Evolutionary conservation across 2,113 vertebrate species (phyloP), one percentile per base, ranked within the genome.

Genomic region (Loxodonta africana): DNA sequence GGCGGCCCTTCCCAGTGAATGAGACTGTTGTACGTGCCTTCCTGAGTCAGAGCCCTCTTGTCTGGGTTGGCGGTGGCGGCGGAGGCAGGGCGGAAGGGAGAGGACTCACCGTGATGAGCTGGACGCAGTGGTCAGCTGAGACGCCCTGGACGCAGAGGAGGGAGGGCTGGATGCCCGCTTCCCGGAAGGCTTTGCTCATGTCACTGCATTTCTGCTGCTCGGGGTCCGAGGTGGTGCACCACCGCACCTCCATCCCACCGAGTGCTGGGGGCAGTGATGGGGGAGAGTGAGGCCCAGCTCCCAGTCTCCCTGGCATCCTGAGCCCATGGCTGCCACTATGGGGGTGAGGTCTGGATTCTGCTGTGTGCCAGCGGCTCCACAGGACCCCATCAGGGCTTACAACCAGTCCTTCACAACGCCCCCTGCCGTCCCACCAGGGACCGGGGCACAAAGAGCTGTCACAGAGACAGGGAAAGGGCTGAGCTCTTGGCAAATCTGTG

Each of bases 161-260:
- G 2, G 96, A 3, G 0, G 99, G 99, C 21, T 96, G 98, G 91
- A 99, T 98, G 33, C 98, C 94, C 7, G 98, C 99, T 18, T 12
- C 26, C n/a, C 83, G 33, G 63, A 99, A 99, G 30, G 99, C 98
- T 48, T 96, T 28, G 0, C 99, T 98, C 99, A 99, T 99, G 91
- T 96, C 98, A 8, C 84, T 91, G 89, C 99, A 99, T 94, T 99
- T 99, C 63, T 21, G 93, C 95, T 98, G 98, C 95, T 99, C 99
- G 0, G 71, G 28, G 0, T 98, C 82, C 0, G 99, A 99, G 96
- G 99, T 95, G 2, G 99, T 99, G 97, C 99, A 99, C 99, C 99
- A 99, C 15, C 98, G 98, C 96, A 99, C 78, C 76, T 77, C 98
- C 62, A 91, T 98, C 96, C 99, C 96, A 14, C 98, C 2, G 0